Evolutionary conservation across 2,888 invertebrate genomes (phyloP).

Genomic region (Candidula unifasciata): DNA sequence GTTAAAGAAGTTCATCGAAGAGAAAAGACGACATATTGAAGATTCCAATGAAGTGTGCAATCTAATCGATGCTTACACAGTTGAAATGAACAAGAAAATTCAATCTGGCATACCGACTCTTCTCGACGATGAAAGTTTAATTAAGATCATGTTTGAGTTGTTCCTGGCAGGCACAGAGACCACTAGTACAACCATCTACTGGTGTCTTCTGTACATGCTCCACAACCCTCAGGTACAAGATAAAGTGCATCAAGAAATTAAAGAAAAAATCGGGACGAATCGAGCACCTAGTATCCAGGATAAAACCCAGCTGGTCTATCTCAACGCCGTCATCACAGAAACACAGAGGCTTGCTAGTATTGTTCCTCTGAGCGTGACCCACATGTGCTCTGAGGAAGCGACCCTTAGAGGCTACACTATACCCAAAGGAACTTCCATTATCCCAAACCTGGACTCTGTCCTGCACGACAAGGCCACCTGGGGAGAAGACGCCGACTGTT

Average conservation of each 20-base stretch:
- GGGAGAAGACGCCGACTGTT: conserved; percentile 18
- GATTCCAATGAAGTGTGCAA: not conserved
- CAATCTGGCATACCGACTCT: not conserved
- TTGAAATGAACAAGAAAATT: not conserved
- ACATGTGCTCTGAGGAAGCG: not conserved
- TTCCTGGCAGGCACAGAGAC: not conserved
- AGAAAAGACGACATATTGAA: not conserved
- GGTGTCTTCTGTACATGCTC: conserved; percentile 18
- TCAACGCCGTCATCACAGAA: conserved; percentile 3
- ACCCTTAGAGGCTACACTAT: not conserved
- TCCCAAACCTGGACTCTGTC: conserved; percentile 16
- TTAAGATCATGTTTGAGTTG: not conserved
- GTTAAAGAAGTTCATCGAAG: not conserved
- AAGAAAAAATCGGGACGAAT: not conserved
- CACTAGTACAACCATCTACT: conserved; percentile 14
- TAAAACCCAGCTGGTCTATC: not conserved
- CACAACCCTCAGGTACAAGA: conserved; percentile 2
- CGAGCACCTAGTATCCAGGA: not conserved
- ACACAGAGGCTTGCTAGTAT: not conserved
- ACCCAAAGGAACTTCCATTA: not conserved
- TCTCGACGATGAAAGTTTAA: not conserved
- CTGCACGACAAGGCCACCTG: conserved; percentile 9
- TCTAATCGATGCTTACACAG: not conserved
- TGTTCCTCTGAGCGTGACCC: not conserved
- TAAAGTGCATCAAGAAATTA: conserved; percentile 10